Percentiles rank a stretch among this genome's conserved stretches.
phyloP scores from a whole-genome alignment of 2,888 invertebrate species.

The Cheilosia variabilis region DNA sequence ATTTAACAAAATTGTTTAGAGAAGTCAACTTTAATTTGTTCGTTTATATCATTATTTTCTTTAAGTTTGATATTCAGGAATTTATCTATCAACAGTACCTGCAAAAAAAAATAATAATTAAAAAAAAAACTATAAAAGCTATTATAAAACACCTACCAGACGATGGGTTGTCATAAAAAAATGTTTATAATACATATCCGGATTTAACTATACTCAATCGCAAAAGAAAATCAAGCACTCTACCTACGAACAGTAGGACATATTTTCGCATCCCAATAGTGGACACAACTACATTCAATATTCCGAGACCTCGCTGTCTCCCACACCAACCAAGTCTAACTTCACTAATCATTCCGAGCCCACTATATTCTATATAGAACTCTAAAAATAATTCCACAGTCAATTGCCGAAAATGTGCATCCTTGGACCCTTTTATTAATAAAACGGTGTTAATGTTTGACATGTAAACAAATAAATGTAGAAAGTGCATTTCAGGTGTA shows the following conservation, averaged over 20 bases:
- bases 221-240: conserved; percentile 6
- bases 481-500: conserved; percentile 2
- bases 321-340: neutral
- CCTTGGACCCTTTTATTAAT: conserved; percentile 1
- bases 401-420: conserved; percentile 30
- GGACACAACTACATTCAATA: neutral
- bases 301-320: conserved; percentile 7
- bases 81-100: conserved; percentile 57
- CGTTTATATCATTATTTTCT: neutral
- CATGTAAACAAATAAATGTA: conserved; percentile 1
- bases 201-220: conserved; percentile 9
- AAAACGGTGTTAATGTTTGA: neutral
- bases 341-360: conserved; percentile 21
- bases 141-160: conserved; percentile 16
- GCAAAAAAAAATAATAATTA: conserved; percentile 26
- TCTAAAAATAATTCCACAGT: neutral
- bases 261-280: neutral
- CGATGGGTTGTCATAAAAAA: conserved; percentile 48
- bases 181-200: conserved; percentile 26
- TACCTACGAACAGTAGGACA: neutral
- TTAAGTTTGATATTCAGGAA: conserved; percentile 49
- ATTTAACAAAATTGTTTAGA: neutral
- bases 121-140: conserved; percentile 19
- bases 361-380: neutral
- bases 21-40: conserved; percentile 9